Base-by-base conservation (phyloP, 1,140 invertebrate species). In the Zaprionus inermis region DNA sequence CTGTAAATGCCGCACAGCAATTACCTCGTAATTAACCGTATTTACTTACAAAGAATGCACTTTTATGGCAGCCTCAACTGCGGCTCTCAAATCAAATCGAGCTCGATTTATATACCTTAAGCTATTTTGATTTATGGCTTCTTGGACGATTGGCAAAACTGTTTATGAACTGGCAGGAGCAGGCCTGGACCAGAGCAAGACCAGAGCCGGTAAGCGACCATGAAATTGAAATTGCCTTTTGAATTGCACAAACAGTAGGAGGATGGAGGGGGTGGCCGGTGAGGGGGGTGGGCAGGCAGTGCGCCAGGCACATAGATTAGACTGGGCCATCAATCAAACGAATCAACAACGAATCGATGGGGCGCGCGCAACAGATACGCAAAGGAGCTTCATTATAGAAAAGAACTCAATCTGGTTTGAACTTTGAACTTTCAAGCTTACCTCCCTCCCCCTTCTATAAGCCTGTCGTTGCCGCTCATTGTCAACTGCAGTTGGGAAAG, bases 51-150 rank as follows among this genome's bases (percentile, higher is more conserved):
- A 9, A 16, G 44, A 41, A 57, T 24, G 65, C 65, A 76, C 54
- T 83, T 68, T 58, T 58, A 59, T 63, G 28, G 24, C 54, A 41
- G 38, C 51, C 34, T 24, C 63, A 24, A 34, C 6, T 14, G n/a
- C 36, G n/a, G 14, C 38, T 16, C 38, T 44, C 38, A 56, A 67
- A 66, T 71, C 57, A 16, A 78, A 66, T 59, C 22, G 55, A 11
- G 20, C 5, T 18, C 32, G 76, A 83, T 79, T 83, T 79, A 76
- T 73, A 32, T 10, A 73, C 74, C 38, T 44, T 74, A 81, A 78
- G 73, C 81, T 81, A 67, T 72, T 81, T 84, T 84, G 74, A 84
- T 81, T 84, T 84, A 84, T 72, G 74, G 78, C 81, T 81, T 71
- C 41, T 32, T 52, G 18, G 54, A 18, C 59, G 30, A 64, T 51